Evolutionary conservation across 1,140 invertebrate species (phyloP).

Genomic region (Marisa cornuarietis): DNA sequence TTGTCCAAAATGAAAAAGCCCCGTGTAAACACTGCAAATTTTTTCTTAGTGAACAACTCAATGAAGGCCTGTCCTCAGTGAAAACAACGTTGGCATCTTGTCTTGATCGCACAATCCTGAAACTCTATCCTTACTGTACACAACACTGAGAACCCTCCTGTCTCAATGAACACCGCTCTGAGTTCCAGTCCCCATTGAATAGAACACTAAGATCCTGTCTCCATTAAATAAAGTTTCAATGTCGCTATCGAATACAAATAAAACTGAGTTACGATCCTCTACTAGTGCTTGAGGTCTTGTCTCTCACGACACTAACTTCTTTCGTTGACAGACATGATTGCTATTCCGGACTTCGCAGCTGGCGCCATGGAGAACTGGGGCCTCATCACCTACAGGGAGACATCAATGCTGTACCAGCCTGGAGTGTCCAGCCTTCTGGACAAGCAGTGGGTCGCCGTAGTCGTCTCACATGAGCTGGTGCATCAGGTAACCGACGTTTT

Average conservation of each 20-base stretch:
- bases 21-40: too few relatives aligned
- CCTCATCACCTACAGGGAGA: conserved; percentile 88
- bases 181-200: too few relatives aligned
- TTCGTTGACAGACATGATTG: conserved; percentile 56
- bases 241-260: neutral
- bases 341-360: conserved; percentile 62
- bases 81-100: too few relatives aligned
- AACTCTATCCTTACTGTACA: too few relatives aligned
- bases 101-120: too few relatives aligned
- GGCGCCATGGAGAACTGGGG: conserved; percentile 83
- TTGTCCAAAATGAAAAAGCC: too few relatives aligned
- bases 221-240: neutral
- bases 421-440: conserved; percentile 76
- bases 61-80: too few relatives aligned
- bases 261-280: neutral
- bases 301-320: neutral
- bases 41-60: too few relatives aligned
- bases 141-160: too few relatives aligned
- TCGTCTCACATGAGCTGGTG: conserved; percentile 82
- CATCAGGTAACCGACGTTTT: conserved; percentile 69
- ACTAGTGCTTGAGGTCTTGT: neutral
- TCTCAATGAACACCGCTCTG: too few relatives aligned
- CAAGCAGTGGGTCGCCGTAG: conserved; percentile 83
- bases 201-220: neutral
- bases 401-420: conserved; percentile 79